Evolutionary conservation across 2,888 invertebrate species (phyloP), one percentile per base, ranked within the genome.

Genomic region (Neuroscelio doddi): DNA sequence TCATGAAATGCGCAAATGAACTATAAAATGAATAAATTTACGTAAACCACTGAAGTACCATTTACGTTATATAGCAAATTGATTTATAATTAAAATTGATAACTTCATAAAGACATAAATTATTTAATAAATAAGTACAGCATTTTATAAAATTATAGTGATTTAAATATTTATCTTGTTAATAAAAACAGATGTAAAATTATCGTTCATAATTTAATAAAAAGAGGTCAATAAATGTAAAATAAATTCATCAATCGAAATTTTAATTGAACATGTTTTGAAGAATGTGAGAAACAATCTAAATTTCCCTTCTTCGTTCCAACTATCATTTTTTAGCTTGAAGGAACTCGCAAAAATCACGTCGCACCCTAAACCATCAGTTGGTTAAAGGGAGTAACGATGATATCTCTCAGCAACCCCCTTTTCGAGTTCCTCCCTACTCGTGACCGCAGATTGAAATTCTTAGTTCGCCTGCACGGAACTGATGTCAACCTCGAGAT

Each of bases 371-470:
- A 69, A 66, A 70, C 66, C 72, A 68, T 71, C 71, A 71, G 63
- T 52, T 65, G 64, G 64, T 63, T 65, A 66, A 65, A 61, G 69
- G 64, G 71, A 68, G 55, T 56, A 66, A 70, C 69, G 70, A 69
- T 74, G 71, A 75, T 76, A 62, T 74, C 71, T 71, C 68, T 68
- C 56, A 50, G 62, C 68, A 63, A 68, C 70, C 70, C 73, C 74
- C 72, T 72, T 74, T 69, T 64, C 64, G 66, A 65, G 61, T 55
- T 58, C 59, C 69, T 69, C 75, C 72, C 74, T 73, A 77, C 76
- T 78, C 70, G 76, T 79, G 78, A 80, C 82, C 84, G 77, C 84
- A 82, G 81, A 84, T 84, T 84, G 83, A 84, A 84, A 84, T 84
- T 84, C 84, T 82, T 82, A 78, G 71, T 67, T 67, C 66, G 62